Conservation (phyloP, 2,888 invertebrate genomes). For the Athalia circularis region DNA sequence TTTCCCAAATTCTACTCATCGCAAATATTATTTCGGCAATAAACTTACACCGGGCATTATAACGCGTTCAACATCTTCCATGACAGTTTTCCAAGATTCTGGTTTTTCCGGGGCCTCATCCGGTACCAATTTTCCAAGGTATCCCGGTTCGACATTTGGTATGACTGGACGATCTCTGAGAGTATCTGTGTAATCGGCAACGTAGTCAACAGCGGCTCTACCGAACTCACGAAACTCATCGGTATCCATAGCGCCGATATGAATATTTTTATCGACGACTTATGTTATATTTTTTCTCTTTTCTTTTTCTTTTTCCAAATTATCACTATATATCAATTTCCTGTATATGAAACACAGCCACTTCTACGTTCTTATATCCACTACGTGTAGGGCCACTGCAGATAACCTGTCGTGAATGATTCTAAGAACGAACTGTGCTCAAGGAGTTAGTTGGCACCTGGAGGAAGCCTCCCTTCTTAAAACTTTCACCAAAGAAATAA, state of each 20-base stretch:
- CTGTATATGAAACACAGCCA: no score
- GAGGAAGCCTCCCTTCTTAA: not conserved
- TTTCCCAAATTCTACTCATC: not conserved
- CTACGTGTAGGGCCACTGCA: not conserved
- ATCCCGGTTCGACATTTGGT: constrained; percentile 93
- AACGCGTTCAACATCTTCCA: constrained; percentile 89
- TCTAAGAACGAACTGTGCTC: not conserved
- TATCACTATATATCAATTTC: not conserved
- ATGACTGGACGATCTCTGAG: constrained; percentile 86
- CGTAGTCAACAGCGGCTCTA: constrained; percentile 90
- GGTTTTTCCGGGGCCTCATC: constrained; percentile 87
- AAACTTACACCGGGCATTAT: constrained; percentile 90
- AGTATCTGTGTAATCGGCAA: constrained; percentile 91
- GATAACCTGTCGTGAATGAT: not conserved
- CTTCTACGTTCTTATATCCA: not conserved
- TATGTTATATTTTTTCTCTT: not conserved
- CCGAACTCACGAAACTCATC: constrained; percentile 89
- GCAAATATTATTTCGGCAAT: not conserved
- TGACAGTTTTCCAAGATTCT: constrained; percentile 89
- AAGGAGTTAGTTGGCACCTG: not conserved
- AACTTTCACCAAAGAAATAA: constrained; percentile 11
- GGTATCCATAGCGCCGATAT: constrained; percentile 80
- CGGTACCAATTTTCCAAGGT: constrained; percentile 87
- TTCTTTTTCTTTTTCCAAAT: not conserved
- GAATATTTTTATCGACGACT: not conserved